Conservation (phyloP, 1,140 invertebrate species). For the Lamellibrachia luymesi region DNA sequence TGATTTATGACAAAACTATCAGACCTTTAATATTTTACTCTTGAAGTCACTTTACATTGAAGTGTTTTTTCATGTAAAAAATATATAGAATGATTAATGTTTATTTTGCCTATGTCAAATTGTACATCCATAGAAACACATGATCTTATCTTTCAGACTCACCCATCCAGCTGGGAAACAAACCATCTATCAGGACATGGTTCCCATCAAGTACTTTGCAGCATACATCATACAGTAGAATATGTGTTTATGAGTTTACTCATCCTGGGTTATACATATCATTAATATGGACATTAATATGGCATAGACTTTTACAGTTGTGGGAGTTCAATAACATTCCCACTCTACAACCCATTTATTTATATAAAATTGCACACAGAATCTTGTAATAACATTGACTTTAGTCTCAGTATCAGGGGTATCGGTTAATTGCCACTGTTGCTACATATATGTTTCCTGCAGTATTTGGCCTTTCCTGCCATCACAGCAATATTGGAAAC, state of each 20-base stretch:
- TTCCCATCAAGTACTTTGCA: neutral
- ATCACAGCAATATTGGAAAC: neutral
- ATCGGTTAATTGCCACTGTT: neutral
- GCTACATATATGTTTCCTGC: neutral
- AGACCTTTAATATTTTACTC: neutral
- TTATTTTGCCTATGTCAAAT: neutral
- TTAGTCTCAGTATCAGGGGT: neutral
- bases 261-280: neutral
- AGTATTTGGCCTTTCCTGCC: neutral
- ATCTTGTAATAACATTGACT: neutral
- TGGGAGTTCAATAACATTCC: neutral
- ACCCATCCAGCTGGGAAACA: neutral
- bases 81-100: neutral
- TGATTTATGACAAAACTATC: neutral
- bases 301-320: neutral
- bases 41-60: neutral
- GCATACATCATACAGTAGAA: neutral
- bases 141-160: neutral
- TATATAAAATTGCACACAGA: neutral
- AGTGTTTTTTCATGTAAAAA: neutral
- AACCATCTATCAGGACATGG: neutral
- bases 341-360: neutral
- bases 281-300: neutral
- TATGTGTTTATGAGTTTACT: neutral
- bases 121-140: neutral